phyloP scores from a whole-genome alignment of 2,888 invertebrate genomes.

The Pristionchus maxplancki region DNA sequence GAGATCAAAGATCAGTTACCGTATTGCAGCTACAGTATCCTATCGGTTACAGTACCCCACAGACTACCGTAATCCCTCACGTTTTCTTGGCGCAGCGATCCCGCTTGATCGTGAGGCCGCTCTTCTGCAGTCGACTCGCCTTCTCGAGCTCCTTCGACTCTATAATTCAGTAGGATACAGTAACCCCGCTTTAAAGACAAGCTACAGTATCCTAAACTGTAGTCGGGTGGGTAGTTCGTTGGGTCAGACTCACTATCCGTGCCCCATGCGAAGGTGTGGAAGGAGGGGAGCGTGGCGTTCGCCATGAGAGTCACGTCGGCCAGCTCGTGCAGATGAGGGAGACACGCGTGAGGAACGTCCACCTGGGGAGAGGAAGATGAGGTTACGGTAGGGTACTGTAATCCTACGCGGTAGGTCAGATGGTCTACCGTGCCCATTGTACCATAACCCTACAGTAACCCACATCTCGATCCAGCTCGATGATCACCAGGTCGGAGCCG shows the following conservation, averaged over 20 bases:
- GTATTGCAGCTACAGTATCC: neutral
- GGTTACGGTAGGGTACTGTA: neutral
- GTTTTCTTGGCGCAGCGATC: neutral
- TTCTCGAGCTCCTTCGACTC: neutral
- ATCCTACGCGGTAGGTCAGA: neutral
- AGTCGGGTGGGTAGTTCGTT: neutral
- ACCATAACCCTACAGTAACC: neutral
- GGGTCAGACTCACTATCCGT: neutral
- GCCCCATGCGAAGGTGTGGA: slow-evolving; percentile 28
- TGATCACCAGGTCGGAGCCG: slow-evolving; percentile 32
- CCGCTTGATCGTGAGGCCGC: neutral
- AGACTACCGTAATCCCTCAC: neutral
- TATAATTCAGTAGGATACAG: neutral
- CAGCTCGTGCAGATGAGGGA: slow-evolving; percentile 29
- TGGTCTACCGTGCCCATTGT: neutral
- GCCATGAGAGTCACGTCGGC: neutral
- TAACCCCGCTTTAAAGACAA: neutral
- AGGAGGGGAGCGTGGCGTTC: neutral
- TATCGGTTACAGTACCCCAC: neutral
- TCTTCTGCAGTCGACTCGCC: neutral
- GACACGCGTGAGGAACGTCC: slow-evolving; percentile 13
- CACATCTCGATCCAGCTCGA: neutral
- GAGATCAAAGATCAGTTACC: neutral
- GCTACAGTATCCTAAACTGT: neutral
- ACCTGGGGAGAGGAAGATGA: neutral